phyloP scores from a whole-genome alignment of 2,113 vertebrate genomes.

The Salvelinus fontinalis region DNA sequence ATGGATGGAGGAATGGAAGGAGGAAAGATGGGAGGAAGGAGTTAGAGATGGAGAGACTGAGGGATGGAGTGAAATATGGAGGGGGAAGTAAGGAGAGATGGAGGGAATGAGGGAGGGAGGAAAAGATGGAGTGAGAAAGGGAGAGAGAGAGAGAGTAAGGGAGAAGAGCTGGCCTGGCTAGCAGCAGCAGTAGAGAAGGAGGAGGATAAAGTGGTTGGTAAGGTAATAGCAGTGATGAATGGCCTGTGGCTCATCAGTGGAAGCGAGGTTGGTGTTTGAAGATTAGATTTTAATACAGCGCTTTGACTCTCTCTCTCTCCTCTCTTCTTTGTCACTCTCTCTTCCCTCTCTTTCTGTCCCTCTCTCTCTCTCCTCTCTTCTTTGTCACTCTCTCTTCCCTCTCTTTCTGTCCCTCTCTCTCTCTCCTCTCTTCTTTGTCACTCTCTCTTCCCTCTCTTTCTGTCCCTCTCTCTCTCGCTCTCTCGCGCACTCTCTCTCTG shows the following conservation, averaged over 20 bases:
- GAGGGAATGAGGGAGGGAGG: constrained; percentile 26
- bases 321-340: too few relatives aligned
- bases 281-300: constrained; percentile 80
- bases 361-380: too few relatives aligned
- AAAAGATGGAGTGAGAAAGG: constrained; percentile 41
- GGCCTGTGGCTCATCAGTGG: constrained; percentile 72
- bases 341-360: too few relatives aligned
- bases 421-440: too few relatives aligned
- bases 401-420: too few relatives aligned
- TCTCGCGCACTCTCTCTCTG: background rate
- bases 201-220: constrained; percentile 66
- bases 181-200: constrained; percentile 19
- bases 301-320: constrained; percentile 57
- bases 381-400: background rate
- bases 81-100: background rate
- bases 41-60: constrained; percentile 37
- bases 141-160: constrained; percentile 20
- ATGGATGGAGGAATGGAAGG: too few relatives aligned
- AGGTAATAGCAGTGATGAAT: constrained; percentile 80
- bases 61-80: constrained; percentile 27
- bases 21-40: too few relatives aligned
- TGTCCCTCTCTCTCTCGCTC: background rate
- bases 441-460: too few relatives aligned
- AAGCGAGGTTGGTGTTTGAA: constrained; percentile 76
- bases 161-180: constrained; percentile 9